These are phyloP conservation scores for Timema cristinae DNA, from an alignment of 2,888 invertebrate genomes.

Conservation along the genomic window DNA sequence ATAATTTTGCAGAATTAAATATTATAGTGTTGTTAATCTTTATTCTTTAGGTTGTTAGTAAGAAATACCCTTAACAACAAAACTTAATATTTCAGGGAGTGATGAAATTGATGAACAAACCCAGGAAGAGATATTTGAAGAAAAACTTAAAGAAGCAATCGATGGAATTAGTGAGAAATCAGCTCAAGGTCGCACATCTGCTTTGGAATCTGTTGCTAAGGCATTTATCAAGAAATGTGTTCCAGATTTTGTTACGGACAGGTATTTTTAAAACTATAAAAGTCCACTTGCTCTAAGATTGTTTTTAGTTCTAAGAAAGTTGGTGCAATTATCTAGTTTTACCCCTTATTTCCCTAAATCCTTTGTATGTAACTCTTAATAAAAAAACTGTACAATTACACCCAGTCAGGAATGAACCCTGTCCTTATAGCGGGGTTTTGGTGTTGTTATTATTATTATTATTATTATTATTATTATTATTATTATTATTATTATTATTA, in stretches of 20 bases:
- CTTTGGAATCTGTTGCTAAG: conserved; percentile 66
- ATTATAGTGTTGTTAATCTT: background rate
- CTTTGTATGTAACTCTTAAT: no score
- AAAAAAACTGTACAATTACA: no score
- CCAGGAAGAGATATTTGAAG: conserved; percentile 74
- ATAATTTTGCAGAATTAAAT: background rate
- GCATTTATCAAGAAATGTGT: conserved; percentile 75
- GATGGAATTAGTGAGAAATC: conserved; percentile 89
- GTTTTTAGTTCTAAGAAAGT: no score
- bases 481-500: no score
- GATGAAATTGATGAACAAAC: conserved; percentile 55
- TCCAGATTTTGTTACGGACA: conserved; percentile 70
- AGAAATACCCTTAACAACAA: background rate
- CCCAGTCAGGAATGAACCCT: no score
- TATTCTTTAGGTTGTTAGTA: background rate
- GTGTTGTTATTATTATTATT: no score
- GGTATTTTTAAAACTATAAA: conserved; percentile 44
- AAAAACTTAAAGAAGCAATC: conserved; percentile 79
- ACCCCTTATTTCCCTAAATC: no score
- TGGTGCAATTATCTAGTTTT: no score
- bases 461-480: no score
- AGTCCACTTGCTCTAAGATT: no score
- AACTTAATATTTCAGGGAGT: conserved; percentile 26
- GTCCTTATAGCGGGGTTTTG: no score
- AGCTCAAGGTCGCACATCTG: conserved; percentile 71